These are phyloP conservation scores for Incurvaria masculella DNA, from an alignment of 2,888 invertebrate genomes.

Conservation along the genomic window DNA sequence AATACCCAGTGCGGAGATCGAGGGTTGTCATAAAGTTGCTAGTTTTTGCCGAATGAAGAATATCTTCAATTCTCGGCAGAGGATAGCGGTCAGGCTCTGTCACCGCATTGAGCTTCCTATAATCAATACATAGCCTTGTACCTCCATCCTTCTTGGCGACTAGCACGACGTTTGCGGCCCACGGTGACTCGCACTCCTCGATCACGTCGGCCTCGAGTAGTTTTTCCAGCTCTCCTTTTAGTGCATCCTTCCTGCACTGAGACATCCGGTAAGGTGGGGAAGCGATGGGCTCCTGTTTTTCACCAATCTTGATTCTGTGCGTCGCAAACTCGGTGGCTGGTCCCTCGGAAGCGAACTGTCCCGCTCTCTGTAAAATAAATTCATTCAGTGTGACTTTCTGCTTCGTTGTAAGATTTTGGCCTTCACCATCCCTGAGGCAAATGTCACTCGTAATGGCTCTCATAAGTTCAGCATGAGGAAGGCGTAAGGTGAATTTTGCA, in stretches of 20 bases:
- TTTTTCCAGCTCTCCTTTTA: slow-evolving; percentile 16
- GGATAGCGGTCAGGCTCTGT: slow-evolving; percentile 21
- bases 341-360: no score
- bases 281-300: slow-evolving; percentile 23
- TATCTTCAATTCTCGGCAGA: slow-evolving; percentile 19
- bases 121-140: slow-evolving; percentile 21
- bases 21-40: slow-evolving; percentile 20
- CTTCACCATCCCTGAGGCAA: no score
- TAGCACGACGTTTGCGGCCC: slow-evolving; percentile 21
- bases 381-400: no score
- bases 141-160: slow-evolving; percentile 20
- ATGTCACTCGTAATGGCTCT: no score
- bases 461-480: no score
- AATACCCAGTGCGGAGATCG: slow-evolving; percentile 20
- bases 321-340: slow-evolving; percentile 14
- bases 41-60: slow-evolving; percentile 21
- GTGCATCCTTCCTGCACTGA: slow-evolving; percentile 17
- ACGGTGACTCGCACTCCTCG: slow-evolving; percentile 24
- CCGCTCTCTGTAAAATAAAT: no score
- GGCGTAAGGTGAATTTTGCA: no score
- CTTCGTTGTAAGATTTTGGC: no score
- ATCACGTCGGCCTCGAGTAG: slow-evolving; percentile 19
- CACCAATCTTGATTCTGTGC: slow-evolving; percentile 21
- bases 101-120: slow-evolving; percentile 21
- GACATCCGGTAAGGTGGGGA: slow-evolving; percentile 25